A percentile compares a stretch with the other conserved stretches of the same genome.
phyloP scores from a whole-genome alignment of 2,888 invertebrate species.

The Hermaeophaga mercurialis region DNA sequence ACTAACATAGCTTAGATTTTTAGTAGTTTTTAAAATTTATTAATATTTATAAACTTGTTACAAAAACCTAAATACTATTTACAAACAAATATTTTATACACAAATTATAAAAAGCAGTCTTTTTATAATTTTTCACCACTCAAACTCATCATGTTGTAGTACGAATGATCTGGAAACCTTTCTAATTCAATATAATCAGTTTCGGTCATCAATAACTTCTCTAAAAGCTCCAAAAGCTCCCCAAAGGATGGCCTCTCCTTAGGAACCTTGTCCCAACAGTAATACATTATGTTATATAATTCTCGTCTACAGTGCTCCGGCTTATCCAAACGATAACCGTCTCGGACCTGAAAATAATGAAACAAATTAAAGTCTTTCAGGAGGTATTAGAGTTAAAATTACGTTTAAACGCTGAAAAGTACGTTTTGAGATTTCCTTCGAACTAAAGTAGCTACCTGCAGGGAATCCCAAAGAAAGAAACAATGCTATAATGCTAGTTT shows the following conservation, averaged over 20 bases:
- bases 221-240: conserved; percentile 80
- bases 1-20: too few relatives aligned
- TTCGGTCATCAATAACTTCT: conserved; percentile 84
- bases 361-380: too few relatives aligned
- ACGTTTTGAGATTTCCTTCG: too few relatives aligned
- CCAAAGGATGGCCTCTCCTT: conserved; percentile 83
- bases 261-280: conserved; percentile 91
- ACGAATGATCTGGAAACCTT: conserved; percentile 90
- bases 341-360: conserved; percentile 73
- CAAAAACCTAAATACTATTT: background rate
- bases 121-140: conserved; percentile 76
- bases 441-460: too few relatives aligned
- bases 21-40: too few relatives aligned
- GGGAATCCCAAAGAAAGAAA: too few relatives aligned
- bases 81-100: background rate
- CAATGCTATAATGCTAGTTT: too few relatives aligned
- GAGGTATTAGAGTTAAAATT: too few relatives aligned
- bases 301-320: conserved; percentile 93
- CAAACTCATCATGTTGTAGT: conserved; percentile 83
- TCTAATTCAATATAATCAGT: conserved; percentile 93
- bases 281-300: conserved; percentile 93
- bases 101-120: conserved; percentile 11
- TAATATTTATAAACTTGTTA: background rate
- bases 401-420: too few relatives aligned
- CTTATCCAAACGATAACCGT: conserved; percentile 88